Percentiles rank a stretch among this genome's conserved stretches.
Evolutionary conservation across 2,888 invertebrate species (phyloP).

Genomic region (Caenorhabditis sinica): DNA sequence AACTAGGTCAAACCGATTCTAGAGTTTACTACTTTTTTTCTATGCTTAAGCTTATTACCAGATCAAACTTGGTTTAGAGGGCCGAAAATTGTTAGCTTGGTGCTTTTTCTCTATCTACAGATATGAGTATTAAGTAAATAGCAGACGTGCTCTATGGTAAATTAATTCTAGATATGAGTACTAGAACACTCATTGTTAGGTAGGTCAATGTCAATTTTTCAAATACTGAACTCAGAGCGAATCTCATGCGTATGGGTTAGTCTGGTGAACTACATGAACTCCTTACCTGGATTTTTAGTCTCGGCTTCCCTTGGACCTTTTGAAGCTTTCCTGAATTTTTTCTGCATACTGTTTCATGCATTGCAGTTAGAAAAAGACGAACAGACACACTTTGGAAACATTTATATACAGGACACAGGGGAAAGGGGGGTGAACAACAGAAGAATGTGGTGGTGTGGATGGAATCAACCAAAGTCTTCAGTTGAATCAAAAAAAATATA

Average conservation of each 20-base stretch:
- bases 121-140: too few relatives aligned
- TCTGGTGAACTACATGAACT: background rate
- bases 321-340: background rate
- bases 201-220: background rate
- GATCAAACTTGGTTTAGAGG: background rate
- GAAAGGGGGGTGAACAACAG: background rate
- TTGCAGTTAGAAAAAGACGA: slow-evolving; percentile 56
- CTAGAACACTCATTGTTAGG: slow-evolving; percentile 1
- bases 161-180: background rate
- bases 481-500: background rate
- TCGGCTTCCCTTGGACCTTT: background rate
- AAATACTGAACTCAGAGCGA: background rate
- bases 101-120: background rate
- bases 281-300: background rate
- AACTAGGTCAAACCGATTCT: background rate
- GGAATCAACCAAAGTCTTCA: too few relatives aligned
- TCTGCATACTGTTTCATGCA: slow-evolving; percentile 29
- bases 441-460: background rate
- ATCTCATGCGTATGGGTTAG: slow-evolving; percentile 13
- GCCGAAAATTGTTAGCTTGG: background rate
- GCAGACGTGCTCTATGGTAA: too few relatives aligned
- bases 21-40: too few relatives aligned
- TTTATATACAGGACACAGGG: slow-evolving; percentile 68
- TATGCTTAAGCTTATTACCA: background rate
- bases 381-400: slow-evolving; percentile 60